Percentiles rank a stretch among this genome's conserved stretches.
phyloP scores from a whole-genome alignment of 1,140 invertebrate genomes.

The Streblospio benedicti region DNA sequence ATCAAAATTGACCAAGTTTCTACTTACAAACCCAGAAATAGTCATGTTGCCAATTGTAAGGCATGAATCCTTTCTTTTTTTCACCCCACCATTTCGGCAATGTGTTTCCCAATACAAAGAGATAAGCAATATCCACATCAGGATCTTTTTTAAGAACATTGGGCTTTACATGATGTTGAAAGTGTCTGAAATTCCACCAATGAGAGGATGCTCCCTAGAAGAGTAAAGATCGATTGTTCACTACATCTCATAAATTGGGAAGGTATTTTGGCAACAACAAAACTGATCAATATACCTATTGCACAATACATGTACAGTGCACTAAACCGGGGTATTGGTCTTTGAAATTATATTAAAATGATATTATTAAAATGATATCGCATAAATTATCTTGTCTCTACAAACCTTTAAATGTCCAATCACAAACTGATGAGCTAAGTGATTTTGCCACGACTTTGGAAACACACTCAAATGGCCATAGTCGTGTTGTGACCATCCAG shows the following conservation, averaged over 20 bases:
- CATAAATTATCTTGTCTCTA: no score
- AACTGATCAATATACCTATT: no score
- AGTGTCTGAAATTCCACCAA: slow-evolving; percentile 48
- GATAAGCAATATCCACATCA: slow-evolving; percentile 36
- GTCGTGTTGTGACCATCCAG: slow-evolving; percentile 46
- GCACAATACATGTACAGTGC: no score
- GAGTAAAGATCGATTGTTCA: no score
- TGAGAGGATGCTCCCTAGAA: slow-evolving; percentile 37
- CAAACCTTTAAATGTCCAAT: slow-evolving; percentile 39
- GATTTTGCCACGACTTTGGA: slow-evolving; percentile 28
- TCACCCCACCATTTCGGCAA: slow-evolving; percentile 6
- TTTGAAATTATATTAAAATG: no score
- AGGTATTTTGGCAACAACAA: no score
- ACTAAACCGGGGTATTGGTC: no score
- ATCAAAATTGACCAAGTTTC: background rate
- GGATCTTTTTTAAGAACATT: slow-evolving; percentile 44
- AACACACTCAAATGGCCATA: slow-evolving; percentile 44
- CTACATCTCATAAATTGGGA: no score
- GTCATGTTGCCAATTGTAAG: slow-evolving; percentile 27
- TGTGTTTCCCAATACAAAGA: slow-evolving; percentile 37
- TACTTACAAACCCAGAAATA: slow-evolving; percentile 27
- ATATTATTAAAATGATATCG: no score
- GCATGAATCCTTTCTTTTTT: slow-evolving; percentile 20
- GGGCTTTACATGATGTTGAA: slow-evolving; percentile 46
- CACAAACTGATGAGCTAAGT: slow-evolving; percentile 32